Conservation (phyloP, 2,888 invertebrate species). For the Tillus elongatus region DNA sequence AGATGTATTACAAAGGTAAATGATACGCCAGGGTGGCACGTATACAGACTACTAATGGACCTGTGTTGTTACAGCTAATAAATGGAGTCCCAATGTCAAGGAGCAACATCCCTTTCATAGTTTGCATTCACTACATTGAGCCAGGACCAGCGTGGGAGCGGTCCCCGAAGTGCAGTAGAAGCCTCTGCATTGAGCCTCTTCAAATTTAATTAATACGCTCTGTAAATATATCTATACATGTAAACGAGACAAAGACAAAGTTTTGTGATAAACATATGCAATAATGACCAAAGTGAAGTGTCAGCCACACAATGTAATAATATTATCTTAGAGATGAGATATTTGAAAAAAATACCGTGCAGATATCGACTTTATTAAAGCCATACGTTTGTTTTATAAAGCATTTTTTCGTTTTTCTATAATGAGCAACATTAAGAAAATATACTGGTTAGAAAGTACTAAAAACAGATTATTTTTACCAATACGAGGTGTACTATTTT, state of each 20-base stretch:
- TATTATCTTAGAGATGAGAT: no score
- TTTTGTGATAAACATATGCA: constrained; percentile 38
- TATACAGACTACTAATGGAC: constrained; percentile 33
- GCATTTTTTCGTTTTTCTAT: no score
- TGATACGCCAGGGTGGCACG: constrained; percentile 18
- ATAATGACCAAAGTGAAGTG: constrained; percentile 37
- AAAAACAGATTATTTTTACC: no score
- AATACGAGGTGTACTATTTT: no score
- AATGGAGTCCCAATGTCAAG: constrained; percentile 40
- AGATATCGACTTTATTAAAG: no score
- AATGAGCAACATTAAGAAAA: no score
- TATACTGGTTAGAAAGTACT: no score
- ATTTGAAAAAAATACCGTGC: no score
- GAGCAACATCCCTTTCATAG: constrained; percentile 33
- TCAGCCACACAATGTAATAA: constrained; percentile 13
- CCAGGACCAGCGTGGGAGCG: constrained; percentile 9
- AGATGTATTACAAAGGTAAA: constrained; percentile 80
- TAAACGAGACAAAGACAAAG: constrained; percentile 22
- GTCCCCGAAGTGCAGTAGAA: constrained; percentile 8
- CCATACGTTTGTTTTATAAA: no score
- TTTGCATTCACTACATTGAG: constrained; percentile 33
- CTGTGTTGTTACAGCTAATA: constrained; percentile 40
- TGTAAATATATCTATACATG: no score
- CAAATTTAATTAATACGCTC: no score
- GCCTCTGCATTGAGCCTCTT: constrained; percentile 5